A percentile compares a stretch with the other conserved stretches of the same genome.
Conservation (phyloP, 2,888 invertebrate genomes). For the Choreutis nemorana region DNA sequence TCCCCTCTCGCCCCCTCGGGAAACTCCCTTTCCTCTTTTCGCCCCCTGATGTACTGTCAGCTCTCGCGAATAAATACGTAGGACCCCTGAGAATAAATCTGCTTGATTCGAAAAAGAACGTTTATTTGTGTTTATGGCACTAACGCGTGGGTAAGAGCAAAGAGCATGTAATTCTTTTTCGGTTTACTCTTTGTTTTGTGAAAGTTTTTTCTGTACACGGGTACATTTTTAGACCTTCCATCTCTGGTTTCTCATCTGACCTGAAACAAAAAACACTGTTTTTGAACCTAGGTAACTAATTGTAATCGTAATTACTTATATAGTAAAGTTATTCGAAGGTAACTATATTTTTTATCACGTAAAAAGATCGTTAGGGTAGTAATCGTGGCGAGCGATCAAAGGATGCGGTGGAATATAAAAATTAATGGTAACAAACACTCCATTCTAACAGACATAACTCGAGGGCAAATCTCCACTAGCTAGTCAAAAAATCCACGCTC, state of each 20-base stretch:
- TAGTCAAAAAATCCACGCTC: constrained; percentile 14
- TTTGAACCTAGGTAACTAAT: no score
- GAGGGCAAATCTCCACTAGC: constrained; percentile 28
- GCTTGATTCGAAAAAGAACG: constrained; percentile 35
- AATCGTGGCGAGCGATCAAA: constrained; percentile 24
- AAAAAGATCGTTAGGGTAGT: background rate
- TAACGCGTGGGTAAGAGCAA: no score
- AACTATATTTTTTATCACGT: background rate
- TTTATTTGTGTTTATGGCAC: constrained; percentile 19
- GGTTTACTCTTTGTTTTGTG: no score
- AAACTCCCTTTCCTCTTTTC: no score
- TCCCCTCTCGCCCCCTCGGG: constrained; percentile 20
- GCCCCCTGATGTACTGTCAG: constrained; percentile 29
- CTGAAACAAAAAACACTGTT: no score
- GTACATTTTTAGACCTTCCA: no score
- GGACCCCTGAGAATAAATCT: constrained; percentile 41
- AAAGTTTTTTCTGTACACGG: no score
- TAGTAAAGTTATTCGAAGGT: no score
- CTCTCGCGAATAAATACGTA: constrained; percentile 46
- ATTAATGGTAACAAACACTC: constrained; percentile 50
- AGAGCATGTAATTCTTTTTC: no score
- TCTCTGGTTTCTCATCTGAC: no score
- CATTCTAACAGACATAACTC: constrained; percentile 38
- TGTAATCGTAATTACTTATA: no score
- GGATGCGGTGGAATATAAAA: constrained; percentile 40